Percentiles rank a stretch among this genome's conserved stretches.
These are phyloP conservation scores for Cirrhinus molitorella DNA, from an alignment of 2,797 vertebrate genomes.

Conservation along the genomic window DNA sequence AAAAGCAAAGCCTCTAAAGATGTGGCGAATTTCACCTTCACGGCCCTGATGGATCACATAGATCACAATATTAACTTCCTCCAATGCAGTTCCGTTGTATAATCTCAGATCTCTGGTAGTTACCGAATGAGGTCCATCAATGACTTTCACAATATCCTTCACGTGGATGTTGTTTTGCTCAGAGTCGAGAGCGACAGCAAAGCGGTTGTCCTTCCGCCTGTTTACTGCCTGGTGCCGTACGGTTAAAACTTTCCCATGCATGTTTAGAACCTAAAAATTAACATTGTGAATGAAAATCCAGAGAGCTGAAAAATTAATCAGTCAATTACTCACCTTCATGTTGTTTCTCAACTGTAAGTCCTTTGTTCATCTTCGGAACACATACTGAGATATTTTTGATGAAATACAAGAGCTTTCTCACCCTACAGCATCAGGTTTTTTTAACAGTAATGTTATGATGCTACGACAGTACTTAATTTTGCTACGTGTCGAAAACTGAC, in stretches of 20 bases:
- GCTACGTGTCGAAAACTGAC: no score
- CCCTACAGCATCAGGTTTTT: no score
- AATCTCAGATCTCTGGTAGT: conserved; percentile 53
- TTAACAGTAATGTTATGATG: no score
- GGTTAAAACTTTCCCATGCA: conserved; percentile 93
- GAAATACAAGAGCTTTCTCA: no score
- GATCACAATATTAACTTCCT: neutral
- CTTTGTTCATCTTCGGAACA: no score
- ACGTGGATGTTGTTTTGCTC: conserved; percentile 98
- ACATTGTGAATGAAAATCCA: neutral
- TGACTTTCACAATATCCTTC: conserved; percentile 97
- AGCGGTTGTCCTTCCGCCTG: conserved; percentile 93
- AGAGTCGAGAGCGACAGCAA: conserved; percentile 92
- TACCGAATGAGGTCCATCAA: conserved; percentile 94
- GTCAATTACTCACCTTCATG: no score
- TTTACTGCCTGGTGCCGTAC: conserved; percentile 95
- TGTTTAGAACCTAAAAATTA: conserved; percentile 87
- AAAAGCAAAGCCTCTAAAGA: conserved; percentile 91
- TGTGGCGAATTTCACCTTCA: conserved; percentile 92
- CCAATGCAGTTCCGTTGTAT: neutral
- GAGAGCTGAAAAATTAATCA: neutral
- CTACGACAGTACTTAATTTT: no score
- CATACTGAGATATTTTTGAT: no score
- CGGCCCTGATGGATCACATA: conserved; percentile 80
- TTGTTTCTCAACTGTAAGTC: no score